Evolutionary conservation across 2,797 vertebrate genomes (phyloP).

Genomic region (Vireo griseus): DNA sequence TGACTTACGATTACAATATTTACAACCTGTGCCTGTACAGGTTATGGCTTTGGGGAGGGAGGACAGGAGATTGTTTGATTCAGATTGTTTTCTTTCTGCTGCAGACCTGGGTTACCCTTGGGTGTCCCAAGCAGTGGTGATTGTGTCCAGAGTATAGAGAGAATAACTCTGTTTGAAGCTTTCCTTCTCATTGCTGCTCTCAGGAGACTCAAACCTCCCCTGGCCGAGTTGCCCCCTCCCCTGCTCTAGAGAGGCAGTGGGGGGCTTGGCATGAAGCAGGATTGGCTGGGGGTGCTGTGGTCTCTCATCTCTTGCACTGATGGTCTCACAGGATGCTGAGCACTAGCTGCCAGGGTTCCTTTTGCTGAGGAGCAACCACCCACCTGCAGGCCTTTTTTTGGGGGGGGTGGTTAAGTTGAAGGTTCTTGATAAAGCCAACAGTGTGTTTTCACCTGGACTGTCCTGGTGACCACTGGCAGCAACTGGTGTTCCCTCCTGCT

Average conservation of each 20-base stretch:
- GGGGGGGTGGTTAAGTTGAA: background rate
- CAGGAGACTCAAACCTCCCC: background rate
- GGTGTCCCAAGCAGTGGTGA: background rate
- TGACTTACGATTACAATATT: background rate
- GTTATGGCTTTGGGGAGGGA: background rate
- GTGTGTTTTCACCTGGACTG: background rate
- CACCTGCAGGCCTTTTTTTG: background rate
- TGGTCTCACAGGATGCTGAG: background rate
- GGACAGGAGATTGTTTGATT: background rate
- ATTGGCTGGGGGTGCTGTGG: background rate
- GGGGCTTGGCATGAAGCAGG: background rate
- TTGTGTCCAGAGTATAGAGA: background rate
- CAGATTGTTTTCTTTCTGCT: background rate
- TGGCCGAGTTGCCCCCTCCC: background rate
- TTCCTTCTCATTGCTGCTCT: background rate
- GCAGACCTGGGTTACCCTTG: background rate
- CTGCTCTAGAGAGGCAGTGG: accelerated
- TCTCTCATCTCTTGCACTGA: background rate
- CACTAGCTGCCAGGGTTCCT: background rate
- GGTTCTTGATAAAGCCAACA: background rate
- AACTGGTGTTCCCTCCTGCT: background rate
- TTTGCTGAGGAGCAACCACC: background rate
- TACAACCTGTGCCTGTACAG: background rate
- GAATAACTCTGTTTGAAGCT: background rate
- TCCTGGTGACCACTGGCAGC: background rate